Evolutionary conservation across 2,888 invertebrate genomes (phyloP).

Genomic region (Drosophila mimica): DNA sequence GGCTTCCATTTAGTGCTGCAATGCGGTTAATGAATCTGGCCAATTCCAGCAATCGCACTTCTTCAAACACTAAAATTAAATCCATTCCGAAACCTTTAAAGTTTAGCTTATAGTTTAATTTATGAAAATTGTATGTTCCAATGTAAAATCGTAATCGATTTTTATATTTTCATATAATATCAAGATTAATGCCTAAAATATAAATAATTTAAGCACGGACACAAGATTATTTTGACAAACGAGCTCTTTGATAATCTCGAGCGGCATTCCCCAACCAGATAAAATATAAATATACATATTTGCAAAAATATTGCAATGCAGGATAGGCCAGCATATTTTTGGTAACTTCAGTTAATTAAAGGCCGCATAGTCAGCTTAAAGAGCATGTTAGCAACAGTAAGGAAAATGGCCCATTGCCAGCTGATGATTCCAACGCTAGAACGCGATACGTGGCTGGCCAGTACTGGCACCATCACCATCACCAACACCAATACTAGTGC

Average conservation of each 20-base stretch:
- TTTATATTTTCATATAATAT: too few relatives aligned
- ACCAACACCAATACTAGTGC: slow-evolving; percentile 30
- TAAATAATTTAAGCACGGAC: neutral
- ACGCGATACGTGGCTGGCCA: slow-evolving; percentile 33
- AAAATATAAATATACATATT: neutral
- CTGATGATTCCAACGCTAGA: slow-evolving; percentile 10
- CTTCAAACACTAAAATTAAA: neutral
- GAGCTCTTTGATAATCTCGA: neutral
- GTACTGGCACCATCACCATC: slow-evolving; percentile 20
- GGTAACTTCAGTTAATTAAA: slow-evolving; percentile 41
- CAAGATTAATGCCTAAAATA: neutral
- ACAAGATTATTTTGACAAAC: neutral
- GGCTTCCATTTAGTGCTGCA: neutral
- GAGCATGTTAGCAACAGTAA: slow-evolving; percentile 20
- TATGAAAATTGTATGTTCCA: neutral
- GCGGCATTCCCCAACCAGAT: neutral
- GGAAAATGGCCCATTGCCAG: slow-evolving; percentile 56
- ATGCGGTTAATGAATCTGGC: neutral
- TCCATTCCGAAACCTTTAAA: neutral
- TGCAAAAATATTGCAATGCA: neutral
- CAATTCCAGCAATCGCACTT: neutral
- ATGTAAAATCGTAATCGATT: neutral
- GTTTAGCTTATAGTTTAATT: neutral
- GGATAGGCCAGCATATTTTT: slow-evolving; percentile 12
- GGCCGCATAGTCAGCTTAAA: slow-evolving; percentile 26